Conservation (phyloP, 2,797 vertebrate genomes). For the Pantherophis alleghaniensis region DNA sequence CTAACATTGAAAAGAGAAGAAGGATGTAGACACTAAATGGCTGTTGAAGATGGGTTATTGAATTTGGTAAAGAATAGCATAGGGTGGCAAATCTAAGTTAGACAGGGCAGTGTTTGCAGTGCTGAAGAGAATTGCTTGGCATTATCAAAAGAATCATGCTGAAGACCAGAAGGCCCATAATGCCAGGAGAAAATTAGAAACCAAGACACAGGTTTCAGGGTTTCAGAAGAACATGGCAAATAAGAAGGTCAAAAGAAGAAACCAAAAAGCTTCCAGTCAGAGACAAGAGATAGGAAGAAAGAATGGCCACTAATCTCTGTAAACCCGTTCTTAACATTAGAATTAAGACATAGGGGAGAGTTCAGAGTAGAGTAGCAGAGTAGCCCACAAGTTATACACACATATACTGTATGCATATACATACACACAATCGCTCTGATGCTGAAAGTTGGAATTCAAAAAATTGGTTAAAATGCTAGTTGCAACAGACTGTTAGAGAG, state of each 20-base stretch:
- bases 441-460: background rate
- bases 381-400: background rate
- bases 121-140: background rate
- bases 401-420: background rate
- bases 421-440: background rate
- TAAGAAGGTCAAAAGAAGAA: background rate
- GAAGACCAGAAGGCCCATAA: background rate
- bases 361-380: background rate
- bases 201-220: background rate
- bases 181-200: background rate
- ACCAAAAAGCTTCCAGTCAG: background rate
- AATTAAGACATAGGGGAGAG: background rate
- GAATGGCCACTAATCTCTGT: background rate
- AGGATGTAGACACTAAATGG: background rate
- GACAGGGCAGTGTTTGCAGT: background rate
- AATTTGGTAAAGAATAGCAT: background rate
- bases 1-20: background rate
- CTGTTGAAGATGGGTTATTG: background rate
- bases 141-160: background rate
- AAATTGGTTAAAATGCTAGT: background rate
- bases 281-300: background rate
- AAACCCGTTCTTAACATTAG: background rate
- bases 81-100: background rate
- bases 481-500: background rate
- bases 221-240: background rate